Evolutionary conservation across 1,140 invertebrate species (phyloP), one percentile per base, ranked within the genome.

Genomic region (Leguminivora glycinivorella): DNA sequence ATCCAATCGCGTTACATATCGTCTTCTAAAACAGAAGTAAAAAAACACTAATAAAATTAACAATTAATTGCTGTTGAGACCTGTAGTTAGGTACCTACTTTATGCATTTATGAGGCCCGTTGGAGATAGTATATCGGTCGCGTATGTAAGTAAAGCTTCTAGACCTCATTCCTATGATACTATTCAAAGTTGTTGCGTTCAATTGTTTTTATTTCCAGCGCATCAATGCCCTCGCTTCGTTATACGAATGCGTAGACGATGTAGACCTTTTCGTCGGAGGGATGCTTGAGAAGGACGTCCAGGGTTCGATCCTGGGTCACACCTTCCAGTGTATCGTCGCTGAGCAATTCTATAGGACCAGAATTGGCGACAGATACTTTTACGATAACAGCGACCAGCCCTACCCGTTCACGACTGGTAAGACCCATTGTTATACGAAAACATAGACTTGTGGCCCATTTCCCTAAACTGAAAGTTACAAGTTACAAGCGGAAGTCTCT

Each of bases 321-420:
- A 99, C 98, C 0, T 98, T 98, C 91, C 93, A 97, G 19, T 98
- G 97, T 79, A 96, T 99, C 63, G 92, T 99, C 6, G 95, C 94
- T 0, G 96, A 96, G 81, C 98, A 99, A 88, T 98, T 99, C 88
- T 96, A 95, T 79, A 92, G 95, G 71, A 95, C 96, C 0, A 94
- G 97, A 83, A 94, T 95, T 9, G 96, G 96, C 2, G 97, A 98
- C 87, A 92, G 96, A 69, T 96, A 92, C 85, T 98, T 96, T 93
- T 98, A 95, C 79, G 96, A 98, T 84, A 94, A 94, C 75, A 93
- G 93, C 1, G 94, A 95, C 74, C 92, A 93, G 80, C 88, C 93
- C 1, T 90, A 94, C 58, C 92, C 93, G 40, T 97, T 98, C 83
- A 95, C 95, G 4, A 83, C 93, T 84, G 95, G 96, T 96, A 90